Evolutionary conservation across 2,888 invertebrate species (phyloP).

Genomic region (Sinelater perroti): DNA sequence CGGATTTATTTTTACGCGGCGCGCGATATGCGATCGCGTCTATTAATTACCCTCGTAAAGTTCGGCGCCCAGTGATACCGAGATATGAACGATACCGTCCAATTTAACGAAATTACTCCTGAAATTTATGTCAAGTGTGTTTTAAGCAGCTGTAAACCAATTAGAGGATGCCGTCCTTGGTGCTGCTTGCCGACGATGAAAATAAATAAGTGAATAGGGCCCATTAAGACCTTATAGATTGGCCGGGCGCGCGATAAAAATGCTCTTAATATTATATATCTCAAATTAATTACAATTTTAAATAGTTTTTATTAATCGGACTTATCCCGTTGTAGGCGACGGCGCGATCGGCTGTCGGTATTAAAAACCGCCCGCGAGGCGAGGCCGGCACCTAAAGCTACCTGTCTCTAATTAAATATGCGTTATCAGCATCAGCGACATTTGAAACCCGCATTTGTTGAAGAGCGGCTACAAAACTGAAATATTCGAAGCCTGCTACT

Average conservation of each 20-base stretch:
- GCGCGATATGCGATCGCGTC: conserved; percentile 7
- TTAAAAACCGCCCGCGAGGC: conserved; percentile 29
- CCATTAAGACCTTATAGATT: conserved; percentile 30
- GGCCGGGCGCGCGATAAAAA: conserved; percentile 29
- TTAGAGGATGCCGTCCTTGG: conserved; percentile 35
- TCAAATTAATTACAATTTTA: conserved; percentile 38
- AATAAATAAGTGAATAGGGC: conserved; percentile 22
- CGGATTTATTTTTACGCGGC: conserved; percentile 11
- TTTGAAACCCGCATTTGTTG: conserved; percentile 39
- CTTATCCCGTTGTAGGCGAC: conserved; percentile 32
- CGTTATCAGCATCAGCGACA: conserved; percentile 41
- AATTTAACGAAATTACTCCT: conserved; percentile 38
- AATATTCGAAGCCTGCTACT: conserved; percentile 45
- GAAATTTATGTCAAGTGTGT: conserved; percentile 39
- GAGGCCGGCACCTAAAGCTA: conserved; percentile 38
- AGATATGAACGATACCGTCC: conserved; percentile 31
- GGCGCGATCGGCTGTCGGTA: conserved; percentile 25
- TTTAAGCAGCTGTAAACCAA: conserved; percentile 39
- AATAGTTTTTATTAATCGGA: conserved; percentile 38
- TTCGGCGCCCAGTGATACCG: conserved; percentile 34
- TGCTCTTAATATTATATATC: conserved; percentile 36
- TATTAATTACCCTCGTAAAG: conserved; percentile 23
- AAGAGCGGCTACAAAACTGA: conserved; percentile 42
- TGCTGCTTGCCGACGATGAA: conserved; percentile 16
- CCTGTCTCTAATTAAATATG: conserved; percentile 42